Percentiles rank a stretch among this genome's conserved stretches.
These are phyloP conservation scores for Potorous gilbertii DNA, from an alignment of 2,797 vertebrate species.

Conservation along the genomic window DNA sequence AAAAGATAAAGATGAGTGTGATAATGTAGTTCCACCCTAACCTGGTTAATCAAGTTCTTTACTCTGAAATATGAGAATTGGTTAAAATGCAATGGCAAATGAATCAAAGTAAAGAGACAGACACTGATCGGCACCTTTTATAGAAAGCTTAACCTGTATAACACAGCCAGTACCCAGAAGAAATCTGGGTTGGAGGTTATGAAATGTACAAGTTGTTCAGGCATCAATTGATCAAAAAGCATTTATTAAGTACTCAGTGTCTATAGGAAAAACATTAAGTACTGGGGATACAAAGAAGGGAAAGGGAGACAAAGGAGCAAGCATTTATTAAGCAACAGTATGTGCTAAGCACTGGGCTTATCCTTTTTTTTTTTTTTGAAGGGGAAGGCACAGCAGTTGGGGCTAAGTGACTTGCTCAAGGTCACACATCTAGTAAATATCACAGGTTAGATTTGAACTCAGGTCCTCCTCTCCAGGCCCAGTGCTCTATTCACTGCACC, in stretches of 20 bases:
- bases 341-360: neutral
- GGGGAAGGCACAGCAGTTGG: no score
- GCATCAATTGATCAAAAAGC: neutral
- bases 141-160: neutral
- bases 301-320: neutral
- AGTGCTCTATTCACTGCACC: no score
- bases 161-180: neutral
- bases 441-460: no score
- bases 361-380: no score
- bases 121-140: neutral
- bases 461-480: no score
- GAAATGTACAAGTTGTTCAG: neutral
- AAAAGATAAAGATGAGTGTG: neutral
- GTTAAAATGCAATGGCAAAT: neutral
- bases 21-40: neutral
- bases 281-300: neutral
- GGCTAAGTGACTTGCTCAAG: no score
- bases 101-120: neutral
- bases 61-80: neutral
- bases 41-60: neutral
- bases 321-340: neutral
- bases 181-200: neutral
- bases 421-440: no score
- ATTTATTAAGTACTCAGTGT: no score
- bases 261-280: neutral